Evolutionary conservation across 92 coral and sea anemone genomes (phyloP).

Genomic region (Nematostella vectensis): DNA sequence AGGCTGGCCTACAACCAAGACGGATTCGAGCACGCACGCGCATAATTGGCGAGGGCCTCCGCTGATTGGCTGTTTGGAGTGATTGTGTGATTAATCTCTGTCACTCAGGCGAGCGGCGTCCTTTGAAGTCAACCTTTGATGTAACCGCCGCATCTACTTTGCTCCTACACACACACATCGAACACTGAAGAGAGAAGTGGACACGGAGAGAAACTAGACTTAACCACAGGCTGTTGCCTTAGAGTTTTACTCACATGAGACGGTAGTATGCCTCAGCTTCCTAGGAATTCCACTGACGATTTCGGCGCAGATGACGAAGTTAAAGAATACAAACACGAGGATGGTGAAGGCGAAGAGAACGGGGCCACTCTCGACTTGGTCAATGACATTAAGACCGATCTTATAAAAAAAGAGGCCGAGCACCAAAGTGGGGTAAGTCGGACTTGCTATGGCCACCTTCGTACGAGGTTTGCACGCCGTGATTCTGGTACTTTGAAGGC

Average conservation of each 20-base stretch:
- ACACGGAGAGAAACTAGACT: slow-evolving; percentile 25
- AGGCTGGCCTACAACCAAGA: slow-evolving; percentile 56
- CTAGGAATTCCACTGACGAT: slow-evolving; percentile 88
- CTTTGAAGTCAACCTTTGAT: slow-evolving; percentile 83
- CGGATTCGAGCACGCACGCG: slow-evolving; percentile 32
- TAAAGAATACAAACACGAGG: slow-evolving; percentile 93
- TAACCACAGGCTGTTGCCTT: slow-evolving; percentile 33
- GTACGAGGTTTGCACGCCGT: too few relatives aligned
- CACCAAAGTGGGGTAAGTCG: slow-evolving; percentile 86
- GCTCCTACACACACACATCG: slow-evolving; percentile 71
- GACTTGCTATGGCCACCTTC: slow-evolving; percentile 15
- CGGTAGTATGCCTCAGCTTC: slow-evolving; percentile 98
- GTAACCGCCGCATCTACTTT: slow-evolving; percentile 65
- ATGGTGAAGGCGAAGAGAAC: slow-evolving; percentile 89
- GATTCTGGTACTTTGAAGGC: too few relatives aligned
- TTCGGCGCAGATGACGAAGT: slow-evolving; percentile 98
- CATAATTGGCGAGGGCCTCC: slow-evolving; percentile 69
- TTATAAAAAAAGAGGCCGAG: slow-evolving; percentile 99
- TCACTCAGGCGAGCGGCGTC: slow-evolving; percentile 90
- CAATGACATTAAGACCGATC: slow-evolving; percentile 96
- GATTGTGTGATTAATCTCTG: slow-evolving; percentile 99
- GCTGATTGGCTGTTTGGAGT: slow-evolving; percentile 75
- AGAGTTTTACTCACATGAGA: slow-evolving; percentile 39
- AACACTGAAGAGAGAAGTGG: slow-evolving; percentile 45
- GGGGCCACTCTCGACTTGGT: slow-evolving; percentile 94